A percentile compares a stretch with the other conserved stretches of the same genome.
Conservation (phyloP, 1,140 invertebrate genomes). For the Papilio glaucus region DNA sequence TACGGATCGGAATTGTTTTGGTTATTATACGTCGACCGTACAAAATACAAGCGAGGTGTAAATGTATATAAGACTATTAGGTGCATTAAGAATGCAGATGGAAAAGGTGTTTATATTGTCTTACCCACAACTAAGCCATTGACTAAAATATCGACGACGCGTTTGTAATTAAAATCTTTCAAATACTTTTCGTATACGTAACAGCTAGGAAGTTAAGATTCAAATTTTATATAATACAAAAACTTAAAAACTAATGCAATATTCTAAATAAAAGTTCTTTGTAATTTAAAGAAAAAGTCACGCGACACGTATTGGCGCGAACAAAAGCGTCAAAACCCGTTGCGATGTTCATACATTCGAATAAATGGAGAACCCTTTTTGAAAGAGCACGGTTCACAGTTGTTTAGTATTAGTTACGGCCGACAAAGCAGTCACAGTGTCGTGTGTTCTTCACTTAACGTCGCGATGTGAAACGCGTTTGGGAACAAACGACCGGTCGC, state of each 20-base stretch:
- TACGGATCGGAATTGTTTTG: background rate
- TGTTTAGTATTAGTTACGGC: slow-evolving; percentile 23
- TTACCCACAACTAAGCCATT: too few relatives aligned
- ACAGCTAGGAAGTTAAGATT: too few relatives aligned
- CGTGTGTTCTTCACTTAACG: slow-evolving; percentile 59
- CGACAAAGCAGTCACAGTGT: slow-evolving; percentile 20
- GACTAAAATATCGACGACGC: too few relatives aligned
- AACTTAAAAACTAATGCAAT: too few relatives aligned
- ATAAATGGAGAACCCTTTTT: background rate
- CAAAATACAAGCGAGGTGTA: background rate
- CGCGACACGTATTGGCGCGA: background rate
- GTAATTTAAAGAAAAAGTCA: too few relatives aligned
- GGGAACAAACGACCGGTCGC: slow-evolving; percentile 40
- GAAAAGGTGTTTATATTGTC: too few relatives aligned
- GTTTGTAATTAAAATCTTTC: too few relatives aligned
- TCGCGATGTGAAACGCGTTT: slow-evolving; percentile 52
- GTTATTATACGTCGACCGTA: background rate
- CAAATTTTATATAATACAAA: too few relatives aligned
- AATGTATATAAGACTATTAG: background rate
- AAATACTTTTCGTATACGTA: too few relatives aligned
- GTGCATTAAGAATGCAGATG: background rate
- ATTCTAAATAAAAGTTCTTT: too few relatives aligned
- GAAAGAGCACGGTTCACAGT: slow-evolving; percentile 9
- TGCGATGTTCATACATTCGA: background rate
- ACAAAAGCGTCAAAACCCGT: background rate